Evolutionary conservation across 1,140 invertebrate species (phyloP), one percentile per base, ranked within the genome.

Genomic region (Ostrea denselamellosa): DNA sequence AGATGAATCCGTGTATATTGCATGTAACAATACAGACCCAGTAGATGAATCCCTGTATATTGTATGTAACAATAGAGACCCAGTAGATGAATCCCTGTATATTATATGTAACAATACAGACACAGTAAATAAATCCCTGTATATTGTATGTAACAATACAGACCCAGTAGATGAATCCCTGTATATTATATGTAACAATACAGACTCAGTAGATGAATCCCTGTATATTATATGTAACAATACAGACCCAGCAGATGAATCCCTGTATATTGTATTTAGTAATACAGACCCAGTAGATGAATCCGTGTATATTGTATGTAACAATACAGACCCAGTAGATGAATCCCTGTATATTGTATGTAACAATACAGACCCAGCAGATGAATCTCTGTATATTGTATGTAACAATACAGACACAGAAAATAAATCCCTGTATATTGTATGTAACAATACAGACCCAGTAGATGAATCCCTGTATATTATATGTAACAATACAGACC

Each of bases 81-180:
- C 44, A 53, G 52, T 53, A 83, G n/a, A 25, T n/a, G 82, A 83
- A 53, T 53, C 96, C 98, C 98, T 54, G 97, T 98, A 28, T 65
- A 19, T 8, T 65, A 17, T 68, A 68, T 71, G 28, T 22, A 83
- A 22, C 34, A 19, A 83, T n/a, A 83, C 82, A 53, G 19, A 83
- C 82, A 44, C 44, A 53, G 52, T 53, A 83, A 9, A 25, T n/a
- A 44, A 83, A 53, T 53, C 96, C 98, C 98, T 54, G 97, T 98
- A 28, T 65, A 19, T 8, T 65, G 62, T 68, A 68, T 71, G 28
- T 22, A 83, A 22, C 34, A 19, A 83, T n/a, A 83, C 82, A 53
- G 19, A 83, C 82, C 82, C 44, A 53, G 52, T 53, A 83, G n/a
- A 25, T n/a, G 82, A 83, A 53, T 53, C 96, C 98, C 98, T 54